Conservation (phyloP, 2,888 invertebrate genomes). For the Pocota personata region DNA sequence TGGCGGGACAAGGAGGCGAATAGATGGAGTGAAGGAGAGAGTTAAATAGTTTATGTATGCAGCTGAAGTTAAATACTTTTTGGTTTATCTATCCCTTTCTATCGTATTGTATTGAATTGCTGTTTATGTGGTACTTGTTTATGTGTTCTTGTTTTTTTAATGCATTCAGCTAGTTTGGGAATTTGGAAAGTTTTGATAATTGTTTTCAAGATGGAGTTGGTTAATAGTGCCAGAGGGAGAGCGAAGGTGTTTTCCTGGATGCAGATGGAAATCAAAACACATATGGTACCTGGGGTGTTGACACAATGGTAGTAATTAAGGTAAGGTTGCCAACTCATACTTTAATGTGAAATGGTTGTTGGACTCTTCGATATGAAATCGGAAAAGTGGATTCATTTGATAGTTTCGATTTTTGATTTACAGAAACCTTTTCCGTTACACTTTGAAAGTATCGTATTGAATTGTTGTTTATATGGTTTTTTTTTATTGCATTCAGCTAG, state of each 20-base stretch:
- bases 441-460: too few species aligned
- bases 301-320: neutral
- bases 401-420: too few species aligned
- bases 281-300: slow-evolving; percentile 40
- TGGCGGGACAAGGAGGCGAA: slow-evolving; percentile 29
- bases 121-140: slow-evolving; percentile 53
- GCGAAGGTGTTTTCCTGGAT: neutral
- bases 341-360: neutral
- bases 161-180: slow-evolving; percentile 35
- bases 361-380: too few species aligned
- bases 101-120: neutral
- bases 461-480: slow-evolving; percentile 49
- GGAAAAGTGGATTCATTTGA: too few species aligned
- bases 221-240: slow-evolving; percentile 24
- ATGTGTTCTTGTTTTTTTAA: slow-evolving; percentile 3
- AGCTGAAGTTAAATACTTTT: neutral
- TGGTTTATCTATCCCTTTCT: slow-evolving; percentile 17
- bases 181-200: neutral
- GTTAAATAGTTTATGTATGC: slow-evolving; percentile 36
- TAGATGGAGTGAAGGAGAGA: slow-evolving; percentile 33
- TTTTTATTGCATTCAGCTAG: slow-evolving; percentile 33
- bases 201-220: slow-evolving; percentile 37
- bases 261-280: neutral
- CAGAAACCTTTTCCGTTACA: too few species aligned
- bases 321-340: neutral